Evolutionary conservation across 2,113 vertebrate species (phyloP).

Genomic region (Emberiza fucata): DNA sequence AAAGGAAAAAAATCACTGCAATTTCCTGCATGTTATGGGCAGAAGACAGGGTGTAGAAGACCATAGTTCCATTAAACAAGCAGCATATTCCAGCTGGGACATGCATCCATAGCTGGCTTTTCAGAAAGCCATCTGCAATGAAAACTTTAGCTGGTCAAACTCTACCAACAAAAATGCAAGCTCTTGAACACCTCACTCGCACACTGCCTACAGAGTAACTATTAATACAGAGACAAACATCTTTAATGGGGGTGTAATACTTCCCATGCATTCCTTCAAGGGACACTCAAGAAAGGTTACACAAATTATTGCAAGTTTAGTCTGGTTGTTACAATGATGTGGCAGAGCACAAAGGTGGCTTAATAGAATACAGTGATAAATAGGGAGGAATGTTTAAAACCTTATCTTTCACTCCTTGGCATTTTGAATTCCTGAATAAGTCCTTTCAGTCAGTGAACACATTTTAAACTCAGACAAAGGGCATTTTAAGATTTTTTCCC

Average conservation of each 20-base stretch:
- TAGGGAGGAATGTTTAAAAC: not conserved
- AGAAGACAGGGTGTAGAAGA: not conserved
- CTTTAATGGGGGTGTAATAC: not conserved
- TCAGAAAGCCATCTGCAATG: not conserved
- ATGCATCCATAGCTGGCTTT: not conserved
- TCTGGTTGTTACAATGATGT: not conserved
- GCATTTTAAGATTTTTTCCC: not conserved
- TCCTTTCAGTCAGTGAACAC: not conserved
- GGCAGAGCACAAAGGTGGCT: not conserved
- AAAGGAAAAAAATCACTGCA: not conserved
- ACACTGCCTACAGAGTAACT: not conserved
- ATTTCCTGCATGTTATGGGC: not conserved
- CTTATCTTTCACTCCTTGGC: not conserved
- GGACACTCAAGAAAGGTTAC: not conserved
- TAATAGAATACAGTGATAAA: not conserved
- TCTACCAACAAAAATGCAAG: not conserved
- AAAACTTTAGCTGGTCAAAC: not conserved
- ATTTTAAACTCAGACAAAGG: not conserved
- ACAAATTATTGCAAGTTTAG: not conserved
- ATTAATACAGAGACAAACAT: constrained; percentile 33
- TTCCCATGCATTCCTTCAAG: not conserved
- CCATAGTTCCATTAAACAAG: not conserved
- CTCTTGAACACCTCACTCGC: not conserved
- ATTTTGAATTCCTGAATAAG: not conserved
- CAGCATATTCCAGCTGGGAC: not conserved